A percentile compares a stretch with the other conserved stretches of the same genome.
phyloP scores from a whole-genome alignment of 2,797 vertebrate species.

The Chrosomus eos region DNA sequence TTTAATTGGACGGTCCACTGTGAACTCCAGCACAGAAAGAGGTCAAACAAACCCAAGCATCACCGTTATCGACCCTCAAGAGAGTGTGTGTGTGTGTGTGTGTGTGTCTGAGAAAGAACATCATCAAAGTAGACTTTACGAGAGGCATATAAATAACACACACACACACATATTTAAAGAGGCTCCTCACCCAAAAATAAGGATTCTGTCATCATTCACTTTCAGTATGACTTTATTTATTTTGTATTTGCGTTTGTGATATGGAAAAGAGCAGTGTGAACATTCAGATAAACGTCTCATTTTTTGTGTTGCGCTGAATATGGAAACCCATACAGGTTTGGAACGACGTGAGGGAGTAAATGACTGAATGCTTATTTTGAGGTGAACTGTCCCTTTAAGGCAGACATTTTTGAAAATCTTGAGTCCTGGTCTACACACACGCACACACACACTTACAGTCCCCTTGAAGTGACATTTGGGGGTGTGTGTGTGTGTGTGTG shows the following conservation, averaged over 20 bases:
- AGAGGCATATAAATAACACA: not conserved
- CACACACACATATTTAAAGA: not conserved
- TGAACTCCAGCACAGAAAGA: conserved; percentile 35
- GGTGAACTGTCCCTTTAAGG: not conserved
- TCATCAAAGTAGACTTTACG: conserved; percentile 5
- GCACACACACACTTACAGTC: not conserved
- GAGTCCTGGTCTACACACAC: not conserved
- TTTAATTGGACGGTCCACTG: conserved; percentile 32
- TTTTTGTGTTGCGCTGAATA: not conserved
- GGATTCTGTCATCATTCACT: not conserved
- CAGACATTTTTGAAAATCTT: not conserved
- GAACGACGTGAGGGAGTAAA: not conserved
- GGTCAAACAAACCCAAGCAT: conserved; percentile 28
- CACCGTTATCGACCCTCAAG: not conserved
- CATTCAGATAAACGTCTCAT: not conserved
- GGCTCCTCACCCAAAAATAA: not conserved
- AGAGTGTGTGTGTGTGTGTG: not conserved
- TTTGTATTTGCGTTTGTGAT: not conserved
- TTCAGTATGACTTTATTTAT: not conserved
- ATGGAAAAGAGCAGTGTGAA: not conserved
- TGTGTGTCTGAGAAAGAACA: not conserved
- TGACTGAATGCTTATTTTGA: not conserved
- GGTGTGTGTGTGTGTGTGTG: not conserved
- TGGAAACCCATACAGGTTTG: not conserved
- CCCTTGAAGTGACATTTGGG: not conserved